phyloP scores from a whole-genome alignment of 2,797 vertebrate species.

The Peromyscus melanophrys region DNA sequence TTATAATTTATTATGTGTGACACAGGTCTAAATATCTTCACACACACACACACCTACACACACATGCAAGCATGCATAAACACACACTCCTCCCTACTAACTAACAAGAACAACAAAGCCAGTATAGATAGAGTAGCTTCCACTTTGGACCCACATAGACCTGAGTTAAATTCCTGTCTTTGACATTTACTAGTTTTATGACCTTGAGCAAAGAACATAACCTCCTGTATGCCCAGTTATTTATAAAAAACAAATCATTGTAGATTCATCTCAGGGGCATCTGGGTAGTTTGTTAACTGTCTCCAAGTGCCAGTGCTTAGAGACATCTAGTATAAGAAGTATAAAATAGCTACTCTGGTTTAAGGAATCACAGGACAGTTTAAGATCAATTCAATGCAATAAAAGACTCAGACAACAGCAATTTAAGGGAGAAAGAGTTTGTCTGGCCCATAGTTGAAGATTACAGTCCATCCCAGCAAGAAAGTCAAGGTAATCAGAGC shows the following conservation, averaged over 20 bases:
- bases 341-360: background rate
- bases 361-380: background rate
- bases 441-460: background rate
- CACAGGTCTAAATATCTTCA: background rate
- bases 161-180: background rate
- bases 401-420: background rate
- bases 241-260: background rate
- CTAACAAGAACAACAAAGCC: background rate
- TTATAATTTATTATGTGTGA: background rate
- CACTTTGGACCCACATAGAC: background rate
- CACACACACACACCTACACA: background rate
- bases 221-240: background rate
- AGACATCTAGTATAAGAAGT: background rate
- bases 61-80: background rate
- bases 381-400: background rate
- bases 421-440: background rate
- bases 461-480: background rate
- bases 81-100: background rate
- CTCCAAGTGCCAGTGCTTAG: background rate
- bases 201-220: background rate
- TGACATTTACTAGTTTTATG: background rate
- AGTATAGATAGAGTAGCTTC: background rate
- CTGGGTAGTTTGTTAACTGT: background rate
- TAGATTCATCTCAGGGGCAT: background rate
- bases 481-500: no score